These are phyloP conservation scores for Peromyscus leucopus DNA, from an alignment of 2,113 vertebrate genomes.

Conservation along the genomic window DNA sequence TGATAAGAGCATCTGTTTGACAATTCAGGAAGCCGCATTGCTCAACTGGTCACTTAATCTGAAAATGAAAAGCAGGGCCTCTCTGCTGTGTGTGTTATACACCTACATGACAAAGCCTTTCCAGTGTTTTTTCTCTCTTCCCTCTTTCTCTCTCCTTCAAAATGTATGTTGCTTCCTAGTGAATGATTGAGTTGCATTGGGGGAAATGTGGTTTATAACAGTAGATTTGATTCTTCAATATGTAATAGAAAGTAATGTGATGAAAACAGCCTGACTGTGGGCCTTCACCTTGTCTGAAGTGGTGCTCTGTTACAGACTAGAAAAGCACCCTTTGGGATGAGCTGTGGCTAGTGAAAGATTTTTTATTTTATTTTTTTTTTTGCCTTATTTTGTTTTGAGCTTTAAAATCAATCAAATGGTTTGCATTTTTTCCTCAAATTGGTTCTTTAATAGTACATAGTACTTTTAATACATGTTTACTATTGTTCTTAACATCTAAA, in stretches of 20 bases:
- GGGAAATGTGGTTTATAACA: slow-evolving; percentile 79
- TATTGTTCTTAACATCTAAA: slow-evolving; percentile 73
- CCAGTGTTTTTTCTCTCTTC: slow-evolving; percentile 75
- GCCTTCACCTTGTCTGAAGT: slow-evolving; percentile 78
- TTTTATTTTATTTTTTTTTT: slow-evolving; percentile 39
- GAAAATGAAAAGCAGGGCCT: slow-evolving; percentile 79
- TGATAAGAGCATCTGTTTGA: slow-evolving; percentile 91
- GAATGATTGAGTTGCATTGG: slow-evolving; percentile 83
- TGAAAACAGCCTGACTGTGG: slow-evolving; percentile 75
- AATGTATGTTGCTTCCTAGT: slow-evolving; percentile 83
- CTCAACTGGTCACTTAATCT: slow-evolving; percentile 88
- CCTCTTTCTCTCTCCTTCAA: slow-evolving; percentile 75
- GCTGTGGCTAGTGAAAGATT: slow-evolving; percentile 76
- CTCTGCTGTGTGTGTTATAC: slow-evolving; percentile 86
- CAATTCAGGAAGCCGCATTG: slow-evolving; percentile 89
- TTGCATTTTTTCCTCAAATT: slow-evolving; percentile 74
- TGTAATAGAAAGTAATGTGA: slow-evolving; percentile 74
- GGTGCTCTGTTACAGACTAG: slow-evolving; percentile 70
- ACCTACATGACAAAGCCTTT: slow-evolving; percentile 84
- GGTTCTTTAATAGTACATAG: slow-evolving; percentile 55
- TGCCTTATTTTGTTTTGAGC: slow-evolving; percentile 79
- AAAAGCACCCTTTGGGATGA: slow-evolving; percentile 64
- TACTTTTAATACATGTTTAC: slow-evolving; percentile 64
- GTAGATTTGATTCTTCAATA: slow-evolving; percentile 75
- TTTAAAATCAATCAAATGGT: slow-evolving; percentile 78